Evolutionary conservation across 2,888 invertebrate species (phyloP), one percentile per base, ranked within the genome.

Genomic region (Electrophaes corylata): DNA sequence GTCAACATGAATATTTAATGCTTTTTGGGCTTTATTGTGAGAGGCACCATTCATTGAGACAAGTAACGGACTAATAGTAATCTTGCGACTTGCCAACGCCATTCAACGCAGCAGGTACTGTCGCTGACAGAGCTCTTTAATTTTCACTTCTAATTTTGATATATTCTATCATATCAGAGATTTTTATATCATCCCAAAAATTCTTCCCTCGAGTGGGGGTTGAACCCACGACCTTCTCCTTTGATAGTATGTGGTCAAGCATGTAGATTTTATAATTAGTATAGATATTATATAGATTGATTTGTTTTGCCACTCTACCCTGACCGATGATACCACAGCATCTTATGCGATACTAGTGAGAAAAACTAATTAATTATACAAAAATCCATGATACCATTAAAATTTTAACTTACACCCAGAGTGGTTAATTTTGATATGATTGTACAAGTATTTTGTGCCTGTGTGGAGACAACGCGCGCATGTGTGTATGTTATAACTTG

Each of bases 31-130:
- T 75, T 76, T 76, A 75, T 78, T 68, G 69, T 73, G 77, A 77
- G 81, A 83, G 81, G 79, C 79, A 84, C 84, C 86, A 88, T 88
- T 88, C 89, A 90, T 89, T 89, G 83, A 90, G 85, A 85, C 82
- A 86, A 88, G 84, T 89, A 89, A 89, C 89, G 89, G 89, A 81
- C 84, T 86, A 85, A 88, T 88, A 88, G 87, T 88, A 86, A 84
- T 86, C 84, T 86, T 76, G 78, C 71, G 80, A 81, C 85, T 83
- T 80, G 81, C 76, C 83, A 79, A 77, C 81, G 85, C 87, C 89
- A 88, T 89, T 89, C 89, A 88, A 86, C 78, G 83, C 76, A 75
- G 63, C 72, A 64, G 49, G 86, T 87, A 88, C 81, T 75, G 66
- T 84, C 84, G 70, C 58, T 63, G 37, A 59, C 63, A 55, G 60